These are phyloP conservation scores for Ia io DNA, from an alignment of 2,113 vertebrate genomes.

Conservation along the genomic window DNA sequence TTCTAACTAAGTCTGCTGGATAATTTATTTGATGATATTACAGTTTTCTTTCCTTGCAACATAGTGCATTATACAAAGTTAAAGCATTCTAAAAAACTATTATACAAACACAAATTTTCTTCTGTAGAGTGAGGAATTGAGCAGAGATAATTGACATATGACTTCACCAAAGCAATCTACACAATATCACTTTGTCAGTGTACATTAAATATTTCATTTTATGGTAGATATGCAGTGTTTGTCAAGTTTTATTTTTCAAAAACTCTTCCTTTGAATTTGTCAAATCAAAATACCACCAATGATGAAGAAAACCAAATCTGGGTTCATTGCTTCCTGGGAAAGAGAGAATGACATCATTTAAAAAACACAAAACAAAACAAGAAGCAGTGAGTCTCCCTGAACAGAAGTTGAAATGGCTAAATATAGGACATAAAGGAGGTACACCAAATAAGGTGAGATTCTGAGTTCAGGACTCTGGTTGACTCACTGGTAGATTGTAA, in stretches of 20 bases:
- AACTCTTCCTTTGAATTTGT: background rate
- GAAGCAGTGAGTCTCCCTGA: background rate
- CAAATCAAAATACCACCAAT: background rate
- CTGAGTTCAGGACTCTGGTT: background rate
- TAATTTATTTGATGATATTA: background rate
- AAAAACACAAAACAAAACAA: background rate
- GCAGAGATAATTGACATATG: background rate
- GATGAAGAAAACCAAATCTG: background rate
- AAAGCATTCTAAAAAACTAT: background rate
- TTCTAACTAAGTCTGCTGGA: background rate
- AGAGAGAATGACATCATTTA: background rate
- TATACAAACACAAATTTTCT: background rate
- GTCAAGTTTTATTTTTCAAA: background rate
- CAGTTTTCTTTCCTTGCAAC: background rate
- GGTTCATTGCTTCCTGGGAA: background rate
- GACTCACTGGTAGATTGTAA: background rate
- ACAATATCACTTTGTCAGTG: background rate
- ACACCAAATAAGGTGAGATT: background rate
- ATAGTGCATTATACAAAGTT: background rate
- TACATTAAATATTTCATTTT: background rate
- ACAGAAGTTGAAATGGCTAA: background rate
- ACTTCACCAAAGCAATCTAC: background rate
- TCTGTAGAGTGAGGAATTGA: background rate
- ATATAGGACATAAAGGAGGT: background rate
- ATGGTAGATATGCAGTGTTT: background rate